phyloP scores from a whole-genome alignment of 2,888 invertebrate genomes.

The Cataglyphis cursor region DNA sequence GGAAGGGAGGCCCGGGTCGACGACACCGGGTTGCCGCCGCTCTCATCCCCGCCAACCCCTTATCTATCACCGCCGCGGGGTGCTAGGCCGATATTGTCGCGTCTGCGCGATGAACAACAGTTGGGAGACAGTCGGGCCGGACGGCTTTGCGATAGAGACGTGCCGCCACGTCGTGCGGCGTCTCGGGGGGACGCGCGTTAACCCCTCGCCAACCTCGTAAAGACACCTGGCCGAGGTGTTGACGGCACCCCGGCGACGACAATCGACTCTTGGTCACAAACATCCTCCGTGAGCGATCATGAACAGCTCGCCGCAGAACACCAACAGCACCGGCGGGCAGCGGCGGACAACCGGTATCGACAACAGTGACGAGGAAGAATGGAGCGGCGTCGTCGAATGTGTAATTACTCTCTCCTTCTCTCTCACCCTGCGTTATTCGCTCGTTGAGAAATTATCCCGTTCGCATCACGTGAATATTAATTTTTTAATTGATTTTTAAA shows the following conservation, averaged over 20 bases:
- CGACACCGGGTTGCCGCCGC: constrained; percentile 66
- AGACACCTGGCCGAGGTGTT: constrained; percentile 39
- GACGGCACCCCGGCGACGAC: constrained; percentile 24
- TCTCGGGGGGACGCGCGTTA: constrained; percentile 67
- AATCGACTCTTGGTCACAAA: background rate
- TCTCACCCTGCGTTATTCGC: background rate
- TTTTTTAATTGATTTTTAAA: background rate
- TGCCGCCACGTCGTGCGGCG: constrained; percentile 45
- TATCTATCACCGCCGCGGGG: constrained; percentile 59
- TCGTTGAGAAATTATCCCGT: background rate
- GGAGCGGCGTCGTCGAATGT: constrained; percentile 86
- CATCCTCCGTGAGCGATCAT: constrained; percentile 64
- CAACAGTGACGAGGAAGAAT: constrained; percentile 86
- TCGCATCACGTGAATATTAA: background rate
- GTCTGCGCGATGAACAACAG: constrained; percentile 73
- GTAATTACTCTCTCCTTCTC: constrained; percentile 73
- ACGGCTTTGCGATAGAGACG: constrained; percentile 34
- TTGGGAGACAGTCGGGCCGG: constrained; percentile 15
- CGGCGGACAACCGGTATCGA: constrained; percentile 79
- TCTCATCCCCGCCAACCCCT: constrained; percentile 58
- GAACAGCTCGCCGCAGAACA: constrained; percentile 84
- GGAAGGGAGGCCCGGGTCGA: constrained; percentile 53
- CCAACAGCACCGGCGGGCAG: constrained; percentile 70
- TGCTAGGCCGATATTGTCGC: constrained; percentile 77
- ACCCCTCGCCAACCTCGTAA: constrained; percentile 59